phyloP scores from a whole-genome alignment of 2,113 vertebrate genomes.

The Acanthochromis polyacanthus region DNA sequence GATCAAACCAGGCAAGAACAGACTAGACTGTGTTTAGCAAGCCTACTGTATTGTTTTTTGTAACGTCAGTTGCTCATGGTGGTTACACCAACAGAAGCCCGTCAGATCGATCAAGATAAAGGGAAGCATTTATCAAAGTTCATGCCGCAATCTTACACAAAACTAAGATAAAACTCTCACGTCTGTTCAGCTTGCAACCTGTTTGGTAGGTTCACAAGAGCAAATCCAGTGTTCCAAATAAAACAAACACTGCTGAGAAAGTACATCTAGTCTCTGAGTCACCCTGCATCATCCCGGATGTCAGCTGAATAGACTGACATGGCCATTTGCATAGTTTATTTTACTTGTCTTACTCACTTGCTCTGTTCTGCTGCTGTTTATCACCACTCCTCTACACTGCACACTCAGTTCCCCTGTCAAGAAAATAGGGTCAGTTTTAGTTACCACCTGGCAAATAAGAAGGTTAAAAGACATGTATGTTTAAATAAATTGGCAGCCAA shows the following conservation, averaged over 20 bases:
- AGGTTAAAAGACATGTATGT: too few relatives aligned
- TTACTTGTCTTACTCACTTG: not conserved
- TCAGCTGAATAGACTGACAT: not conserved
- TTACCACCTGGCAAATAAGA: too few relatives aligned
- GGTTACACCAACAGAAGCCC: constrained; percentile 9
- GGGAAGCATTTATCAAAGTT: constrained; percentile 6
- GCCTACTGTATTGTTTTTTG: constrained; percentile 21
- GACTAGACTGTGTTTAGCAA: not conserved
- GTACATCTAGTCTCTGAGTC: not conserved
- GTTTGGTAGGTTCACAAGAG: constrained; percentile 5
- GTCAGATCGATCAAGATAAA: not conserved
- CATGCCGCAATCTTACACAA: not conserved
- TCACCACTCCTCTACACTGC: too few relatives aligned
- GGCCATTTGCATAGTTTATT: not conserved
- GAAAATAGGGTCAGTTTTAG: too few relatives aligned
- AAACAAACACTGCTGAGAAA: not conserved
- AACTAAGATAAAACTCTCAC: not conserved
- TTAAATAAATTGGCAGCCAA: too few relatives aligned
- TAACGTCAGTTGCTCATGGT: constrained; percentile 15
- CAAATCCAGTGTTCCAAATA: not conserved
- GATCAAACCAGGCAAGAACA: constrained; percentile 2
- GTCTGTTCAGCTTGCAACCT: not conserved
- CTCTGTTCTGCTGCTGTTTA: not conserved
- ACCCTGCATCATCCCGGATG: not conserved
- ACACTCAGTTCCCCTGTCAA: too few relatives aligned